Conservation (phyloP, 2,888 invertebrate genomes). For the Tillus elongatus region DNA sequence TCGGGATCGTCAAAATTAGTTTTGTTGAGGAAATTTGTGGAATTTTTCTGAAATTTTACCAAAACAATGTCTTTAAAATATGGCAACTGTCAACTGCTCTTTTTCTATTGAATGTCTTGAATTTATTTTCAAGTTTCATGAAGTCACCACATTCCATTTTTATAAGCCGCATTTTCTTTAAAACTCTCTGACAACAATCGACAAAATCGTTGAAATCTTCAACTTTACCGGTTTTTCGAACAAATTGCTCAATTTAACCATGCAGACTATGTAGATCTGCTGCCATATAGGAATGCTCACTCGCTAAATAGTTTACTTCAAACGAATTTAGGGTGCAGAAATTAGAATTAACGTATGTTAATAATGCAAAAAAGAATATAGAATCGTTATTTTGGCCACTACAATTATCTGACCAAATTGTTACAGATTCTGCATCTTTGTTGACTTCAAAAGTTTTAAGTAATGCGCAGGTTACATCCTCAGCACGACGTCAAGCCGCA, state of each 20-base stretch:
- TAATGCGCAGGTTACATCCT: slow-evolving; percentile 5
- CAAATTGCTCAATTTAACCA: slow-evolving; percentile 4
- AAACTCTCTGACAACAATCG: not conserved
- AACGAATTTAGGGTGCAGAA: slow-evolving; percentile 1
- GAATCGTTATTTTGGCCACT: slow-evolving; percentile 6
- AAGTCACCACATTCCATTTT: not conserved
- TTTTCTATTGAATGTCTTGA: slow-evolving; percentile 5
- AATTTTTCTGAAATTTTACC: not conserved
- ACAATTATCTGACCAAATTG: slow-evolving; percentile 4
- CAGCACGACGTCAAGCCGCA: slow-evolving; percentile 1
- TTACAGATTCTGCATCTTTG: not conserved
- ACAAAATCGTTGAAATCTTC: slow-evolving; percentile 2
- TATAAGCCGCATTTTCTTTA: not conserved
- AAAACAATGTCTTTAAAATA: slow-evolving; percentile 3
- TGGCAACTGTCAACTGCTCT: not conserved
- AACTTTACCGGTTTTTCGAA: slow-evolving; percentile 1
- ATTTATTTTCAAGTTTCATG: not conserved
- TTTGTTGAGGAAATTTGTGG: not conserved
- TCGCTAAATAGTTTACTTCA: slow-evolving; percentile 3
- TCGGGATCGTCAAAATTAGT: not conserved
- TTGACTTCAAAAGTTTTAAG: not conserved
- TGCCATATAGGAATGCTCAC: slow-evolving; percentile 7
- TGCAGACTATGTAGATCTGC: slow-evolving; percentile 6
- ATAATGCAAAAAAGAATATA: not conserved
- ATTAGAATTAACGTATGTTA: slow-evolving; percentile 5